Base-by-base conservation (phyloP, 2,888 invertebrate species). In the Melangyna quadrimaculata region DNA sequence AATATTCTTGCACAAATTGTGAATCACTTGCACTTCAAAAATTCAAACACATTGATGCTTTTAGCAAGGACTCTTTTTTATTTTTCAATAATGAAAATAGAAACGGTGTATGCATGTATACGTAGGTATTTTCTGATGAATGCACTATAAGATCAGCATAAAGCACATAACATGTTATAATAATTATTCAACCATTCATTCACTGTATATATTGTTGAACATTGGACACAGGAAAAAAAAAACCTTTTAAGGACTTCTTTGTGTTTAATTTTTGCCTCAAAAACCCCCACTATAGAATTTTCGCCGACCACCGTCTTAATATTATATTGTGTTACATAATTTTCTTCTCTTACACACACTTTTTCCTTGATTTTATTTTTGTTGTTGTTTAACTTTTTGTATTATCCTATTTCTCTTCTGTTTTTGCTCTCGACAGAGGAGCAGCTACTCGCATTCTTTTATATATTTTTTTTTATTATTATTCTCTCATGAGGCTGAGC, bases 311-410 rank as follows among this genome's bases (percentile, higher is more conserved):
- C 43, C 71, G 8, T 43, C 32, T 29, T 37, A n/a, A n/a, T n/a
- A n/a, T n/a, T n/a, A 69, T 53, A 40, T 70, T 80, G 59, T 75
- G 80, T 84, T 84, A 84, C 84, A 84, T 84, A 84, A 84, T 80
- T 80, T 75, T 84, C 79, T 55, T 65, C 67, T 63, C 59, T 67
- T 59, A 55, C 69, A 78, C 78, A 65, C 73, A n/a, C n/a, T n/a
- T 51, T 67, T 67, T 45, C 7, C 7, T 19, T 45, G 19, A 27
- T 22, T 57, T 71, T 45, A 48, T 43, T 45, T 27, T n/a, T 24
- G 24, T 51, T 24, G 24, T 40, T 9, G 27, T 17, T 48, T 32
- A 24, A n/a, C 14, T 81, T 65, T 55, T 40, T 40, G 1, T 40
- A 40, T 61, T n/a, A 40, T 27, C 67, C 63, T 65, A n/a, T 19